A percentile compares a stretch with the other conserved stretches of the same genome.
phyloP scores from a whole-genome alignment of 2,113 vertebrate species.

The Catharus minimus region DNA sequence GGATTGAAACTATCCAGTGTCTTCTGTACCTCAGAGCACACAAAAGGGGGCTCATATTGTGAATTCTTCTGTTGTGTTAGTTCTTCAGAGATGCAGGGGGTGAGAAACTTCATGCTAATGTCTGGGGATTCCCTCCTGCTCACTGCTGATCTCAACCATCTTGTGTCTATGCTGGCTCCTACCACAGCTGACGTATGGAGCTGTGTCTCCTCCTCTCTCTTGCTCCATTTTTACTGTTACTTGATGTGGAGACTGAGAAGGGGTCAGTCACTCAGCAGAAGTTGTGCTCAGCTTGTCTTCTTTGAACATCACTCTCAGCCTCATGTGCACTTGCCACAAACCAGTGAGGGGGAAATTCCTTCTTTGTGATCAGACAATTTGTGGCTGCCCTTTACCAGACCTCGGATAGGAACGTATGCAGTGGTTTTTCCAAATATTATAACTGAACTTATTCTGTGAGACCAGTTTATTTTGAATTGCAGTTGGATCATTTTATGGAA shows the following conservation, averaged over 20 bases:
- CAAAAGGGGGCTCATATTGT: neutral
- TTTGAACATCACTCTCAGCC: neutral
- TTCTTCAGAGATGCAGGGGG: neutral
- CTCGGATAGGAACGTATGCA: slow-evolving; percentile 14
- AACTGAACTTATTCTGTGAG: slow-evolving; percentile 9
- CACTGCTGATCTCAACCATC: neutral
- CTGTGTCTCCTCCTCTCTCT: neutral
- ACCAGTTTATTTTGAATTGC: slow-evolving; percentile 17
- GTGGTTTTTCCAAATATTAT: slow-evolving; percentile 49
- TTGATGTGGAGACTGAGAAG: neutral
- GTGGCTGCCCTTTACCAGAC: slow-evolving; percentile 50
- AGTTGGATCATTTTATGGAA: slow-evolving; percentile 45
- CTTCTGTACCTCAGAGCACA: neutral
- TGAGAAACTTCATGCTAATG: neutral
- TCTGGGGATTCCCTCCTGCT: neutral
- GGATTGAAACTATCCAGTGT: neutral
- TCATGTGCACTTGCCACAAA: slow-evolving; percentile 34
- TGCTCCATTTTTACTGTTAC: neutral
- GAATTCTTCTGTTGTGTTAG: neutral
- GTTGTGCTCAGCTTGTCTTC: neutral
- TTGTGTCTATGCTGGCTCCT: neutral
- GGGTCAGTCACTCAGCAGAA: neutral
- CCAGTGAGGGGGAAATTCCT: slow-evolving; percentile 43
- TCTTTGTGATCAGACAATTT: slow-evolving; percentile 58
- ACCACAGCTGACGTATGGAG: neutral